Evolutionary conservation across 2,113 vertebrate genomes (phyloP), one percentile per base, ranked within the genome.

Genomic region (Pterophyllum scalare): DNA sequence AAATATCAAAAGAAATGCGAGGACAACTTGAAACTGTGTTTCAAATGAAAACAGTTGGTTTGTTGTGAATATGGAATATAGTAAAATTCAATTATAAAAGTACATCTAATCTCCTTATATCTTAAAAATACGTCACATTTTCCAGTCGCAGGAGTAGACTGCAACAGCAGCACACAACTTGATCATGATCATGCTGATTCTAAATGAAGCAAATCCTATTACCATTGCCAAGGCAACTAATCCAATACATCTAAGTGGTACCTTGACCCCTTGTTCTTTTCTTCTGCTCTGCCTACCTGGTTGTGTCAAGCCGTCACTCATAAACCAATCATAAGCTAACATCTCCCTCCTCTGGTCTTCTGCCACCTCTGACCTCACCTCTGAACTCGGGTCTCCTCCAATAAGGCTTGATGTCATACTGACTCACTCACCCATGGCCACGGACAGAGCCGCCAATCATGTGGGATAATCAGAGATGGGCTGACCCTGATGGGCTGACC

Each of bases 271-370:
- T 28, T 28, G 77, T 76, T 80, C 60, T 12, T 59, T 77, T 77
- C 38, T 17, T 85, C 81, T 57, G 24, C 38, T 75, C 75, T 82
- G 24, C 57, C 75, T 43, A 64, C 89, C 87, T 87, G 72, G 24
- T 80, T 72, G 56, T 87, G 86, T 91, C 83, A 79, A 59, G 79
- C 92, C 93, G 93, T 91, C 93, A 90, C 80, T 93, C 93, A 93
- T 93, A 94, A 94, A 94, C 88, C 88, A 94, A 93, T 93, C 92
- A 91, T 46, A 88, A 90, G 82, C 82, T 82, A 89, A 93, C 91
- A 90, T 93, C 91, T 91, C 84, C 90, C 90, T 92, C 84, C 81
- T 83, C 77, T 61, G 70, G 78, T 89, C 88, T n/a, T 64, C 59
- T 60, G 59, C 60, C 79, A 90, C 91, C 91, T 90, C 61, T 92